Evolutionary conservation across 2,888 invertebrate species (phyloP).

Genomic region (Isotomurus palustris): DNA sequence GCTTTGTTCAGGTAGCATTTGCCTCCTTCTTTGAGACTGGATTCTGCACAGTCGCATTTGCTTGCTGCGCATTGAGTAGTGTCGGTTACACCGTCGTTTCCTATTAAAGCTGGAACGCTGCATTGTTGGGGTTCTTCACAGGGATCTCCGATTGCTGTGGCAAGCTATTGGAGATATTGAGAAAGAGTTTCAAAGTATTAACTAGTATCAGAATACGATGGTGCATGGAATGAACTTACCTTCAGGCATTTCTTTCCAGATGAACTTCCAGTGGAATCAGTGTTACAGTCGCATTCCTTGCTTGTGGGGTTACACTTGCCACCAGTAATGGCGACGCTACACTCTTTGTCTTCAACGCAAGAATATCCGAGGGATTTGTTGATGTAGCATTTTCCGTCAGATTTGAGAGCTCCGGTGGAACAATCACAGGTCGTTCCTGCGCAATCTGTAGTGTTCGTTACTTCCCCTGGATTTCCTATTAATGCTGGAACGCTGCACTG

Average conservation of each 20-base stretch:
- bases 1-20: too few species aligned
- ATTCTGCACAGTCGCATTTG: too few species aligned
- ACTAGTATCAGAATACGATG: too few species aligned
- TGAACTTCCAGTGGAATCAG: too few species aligned
- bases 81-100: not conserved
- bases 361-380: not conserved
- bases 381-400: not conserved
- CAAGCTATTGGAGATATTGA: not conserved
- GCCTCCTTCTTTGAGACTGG: too few species aligned
- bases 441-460: not conserved
- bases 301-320: not conserved
- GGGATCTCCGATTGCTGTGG: not conserved
- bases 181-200: too few species aligned
- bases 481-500: not conserved
- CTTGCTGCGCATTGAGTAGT: too few species aligned
- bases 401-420: not conserved
- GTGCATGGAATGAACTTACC: too few species aligned
- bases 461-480: not conserved
- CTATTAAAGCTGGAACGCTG: too few species aligned
- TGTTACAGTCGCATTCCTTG: not conserved
- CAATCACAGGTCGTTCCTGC: not conserved
- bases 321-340: not conserved
- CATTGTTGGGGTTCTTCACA: not conserved
- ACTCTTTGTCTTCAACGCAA: not conserved
- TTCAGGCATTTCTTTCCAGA: too few species aligned